These are phyloP conservation scores for Trichoplusia ni DNA, from an alignment of 1,140 invertebrate genomes.

Conservation along the genomic window DNA sequence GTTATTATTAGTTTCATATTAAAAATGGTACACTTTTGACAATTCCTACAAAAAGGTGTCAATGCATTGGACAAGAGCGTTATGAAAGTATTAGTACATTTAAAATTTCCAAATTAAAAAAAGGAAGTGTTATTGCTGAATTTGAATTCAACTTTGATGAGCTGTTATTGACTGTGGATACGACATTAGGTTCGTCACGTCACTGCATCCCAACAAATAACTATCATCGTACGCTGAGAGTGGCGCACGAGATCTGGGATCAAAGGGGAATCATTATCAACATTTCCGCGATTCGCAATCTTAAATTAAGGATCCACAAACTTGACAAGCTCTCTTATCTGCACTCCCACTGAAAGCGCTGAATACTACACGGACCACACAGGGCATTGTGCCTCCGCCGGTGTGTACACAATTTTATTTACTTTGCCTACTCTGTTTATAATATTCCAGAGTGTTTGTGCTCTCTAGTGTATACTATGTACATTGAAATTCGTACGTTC, in stretches of 20 bases:
- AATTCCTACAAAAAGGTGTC: too few species aligned
- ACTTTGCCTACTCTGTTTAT: not conserved
- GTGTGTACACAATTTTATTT: not conserved
- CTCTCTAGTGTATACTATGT: not conserved
- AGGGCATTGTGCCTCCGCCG: not conserved
- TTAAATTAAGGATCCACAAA: constrained; percentile 15
- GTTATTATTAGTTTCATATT: too few species aligned
- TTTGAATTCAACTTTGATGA: too few species aligned
- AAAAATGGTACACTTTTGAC: too few species aligned
- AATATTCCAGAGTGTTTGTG: too few species aligned
- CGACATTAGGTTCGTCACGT: not conserved
- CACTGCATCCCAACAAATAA: not conserved
- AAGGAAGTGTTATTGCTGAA: too few species aligned
- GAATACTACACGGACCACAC: not conserved
- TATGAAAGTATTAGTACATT: too few species aligned
- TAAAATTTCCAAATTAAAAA: too few species aligned
- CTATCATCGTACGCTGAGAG: not conserved
- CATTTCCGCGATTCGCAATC: constrained; percentile 1
- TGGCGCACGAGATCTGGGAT: not conserved
- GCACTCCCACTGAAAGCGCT: not conserved
- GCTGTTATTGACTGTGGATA: too few species aligned
- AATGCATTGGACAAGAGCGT: too few species aligned
- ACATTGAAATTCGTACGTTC: constrained; percentile 3
- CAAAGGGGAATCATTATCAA: not conserved
- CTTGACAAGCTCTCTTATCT: constrained; percentile 2